phyloP scores from a whole-genome alignment of 1,140 invertebrate species.

The Pteromalus puparum region DNA sequence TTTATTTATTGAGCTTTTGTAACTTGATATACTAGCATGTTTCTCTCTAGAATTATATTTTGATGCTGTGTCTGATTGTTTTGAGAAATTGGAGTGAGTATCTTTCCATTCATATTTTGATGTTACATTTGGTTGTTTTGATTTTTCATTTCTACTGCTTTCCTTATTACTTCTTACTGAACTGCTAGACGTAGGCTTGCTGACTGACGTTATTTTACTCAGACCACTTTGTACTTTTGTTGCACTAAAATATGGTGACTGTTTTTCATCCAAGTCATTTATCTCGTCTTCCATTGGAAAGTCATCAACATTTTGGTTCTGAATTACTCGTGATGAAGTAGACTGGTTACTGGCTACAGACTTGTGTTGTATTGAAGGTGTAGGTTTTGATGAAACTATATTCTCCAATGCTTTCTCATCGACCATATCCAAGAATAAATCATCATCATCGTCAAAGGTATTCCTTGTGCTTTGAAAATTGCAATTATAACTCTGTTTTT shows the following conservation, averaged over 20 bases:
- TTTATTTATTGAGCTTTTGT: neutral
- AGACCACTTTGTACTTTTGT: constrained; percentile 16
- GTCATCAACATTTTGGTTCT: constrained; percentile 20
- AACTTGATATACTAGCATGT: neutral
- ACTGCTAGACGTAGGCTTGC: neutral
- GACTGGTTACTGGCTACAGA: neutral
- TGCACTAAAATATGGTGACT: neutral
- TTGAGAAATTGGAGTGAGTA: neutral
- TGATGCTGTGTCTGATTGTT: neutral
- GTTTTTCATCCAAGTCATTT: constrained; percentile 37
- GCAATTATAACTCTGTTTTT: neutral
- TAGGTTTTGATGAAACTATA: constrained; percentile 11
- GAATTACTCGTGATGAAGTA: neutral
- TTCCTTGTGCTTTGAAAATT: constrained; percentile 14
- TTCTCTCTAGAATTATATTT: constrained; percentile 14
- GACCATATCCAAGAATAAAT: constrained; percentile 55
- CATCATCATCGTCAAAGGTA: constrained; percentile 52
- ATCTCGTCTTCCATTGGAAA: constrained; percentile 50
- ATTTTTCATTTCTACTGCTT: neutral
- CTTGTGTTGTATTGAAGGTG: neutral
- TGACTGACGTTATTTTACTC: neutral
- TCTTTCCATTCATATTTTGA: neutral
- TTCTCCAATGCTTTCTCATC: constrained; percentile 45
- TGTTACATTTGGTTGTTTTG: constrained; percentile 9
- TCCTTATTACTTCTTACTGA: neutral